phyloP scores from a whole-genome alignment of 1,140 invertebrate genomes.

The Leptonema lineaticorne region DNA sequence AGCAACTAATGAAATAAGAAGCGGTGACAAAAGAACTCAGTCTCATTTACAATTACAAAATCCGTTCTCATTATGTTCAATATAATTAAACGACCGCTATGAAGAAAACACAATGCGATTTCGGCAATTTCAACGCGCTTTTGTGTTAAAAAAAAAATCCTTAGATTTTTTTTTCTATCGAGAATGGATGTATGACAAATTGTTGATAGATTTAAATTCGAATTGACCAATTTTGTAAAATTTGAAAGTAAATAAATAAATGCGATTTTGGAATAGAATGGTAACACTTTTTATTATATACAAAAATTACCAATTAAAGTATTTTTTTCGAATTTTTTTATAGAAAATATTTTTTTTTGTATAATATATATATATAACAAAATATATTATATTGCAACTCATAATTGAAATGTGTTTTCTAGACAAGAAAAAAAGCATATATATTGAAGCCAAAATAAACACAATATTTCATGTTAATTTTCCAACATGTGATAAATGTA shows the following conservation, averaged over 20 bases:
- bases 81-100: background rate
- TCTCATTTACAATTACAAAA: background rate
- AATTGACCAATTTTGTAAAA: background rate
- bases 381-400: too few species aligned
- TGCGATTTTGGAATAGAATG: background rate
- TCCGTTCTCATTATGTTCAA: background rate
- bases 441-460: background rate
- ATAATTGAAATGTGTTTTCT: too few species aligned
- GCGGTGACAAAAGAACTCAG: too few species aligned
- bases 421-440: too few species aligned
- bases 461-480: slow-evolving; percentile 6
- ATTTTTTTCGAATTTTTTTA: too few species aligned
- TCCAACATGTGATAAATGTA: slow-evolving; percentile 4
- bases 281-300: too few species aligned
- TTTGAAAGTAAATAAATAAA: background rate
- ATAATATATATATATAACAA: too few species aligned
- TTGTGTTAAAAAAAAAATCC: background rate
- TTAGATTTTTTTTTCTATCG: too few species aligned
- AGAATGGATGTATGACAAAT: background rate
- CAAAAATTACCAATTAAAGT: too few species aligned
- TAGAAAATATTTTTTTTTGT: too few species aligned
- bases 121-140: background rate
- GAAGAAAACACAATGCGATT: background rate
- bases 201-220: background rate
- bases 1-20: too few species aligned